These are phyloP conservation scores for Sepioteuthis lessoniana DNA, from an alignment of 2,888 invertebrate genomes.

Conservation along the genomic window DNA sequence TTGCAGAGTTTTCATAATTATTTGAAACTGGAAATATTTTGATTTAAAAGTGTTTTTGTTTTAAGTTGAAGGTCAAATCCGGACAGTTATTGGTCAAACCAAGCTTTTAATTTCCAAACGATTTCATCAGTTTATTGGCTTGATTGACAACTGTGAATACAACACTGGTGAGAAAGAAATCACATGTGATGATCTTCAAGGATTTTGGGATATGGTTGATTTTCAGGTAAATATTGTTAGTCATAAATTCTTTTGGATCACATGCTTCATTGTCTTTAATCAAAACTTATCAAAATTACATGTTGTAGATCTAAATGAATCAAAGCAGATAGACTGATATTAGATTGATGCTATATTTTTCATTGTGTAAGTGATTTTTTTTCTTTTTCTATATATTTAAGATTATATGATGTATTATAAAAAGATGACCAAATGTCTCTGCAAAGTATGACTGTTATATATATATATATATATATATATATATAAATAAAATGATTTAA, in stretches of 20 bases:
- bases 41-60: constrained; percentile 49
- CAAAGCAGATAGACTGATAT: too few species aligned
- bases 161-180: constrained; percentile 74
- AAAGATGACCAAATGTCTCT: too few species aligned
- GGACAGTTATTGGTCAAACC: constrained; percentile 74
- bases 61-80: constrained; percentile 73
- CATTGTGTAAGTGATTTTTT: too few species aligned
- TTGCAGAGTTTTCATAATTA: neutral
- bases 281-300: neutral
- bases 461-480: too few species aligned
- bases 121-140: constrained; percentile 76
- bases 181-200: constrained; percentile 75
- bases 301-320: neutral
- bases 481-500: too few species aligned
- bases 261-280: neutral
- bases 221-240: constrained; percentile 76
- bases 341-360: too few species aligned
- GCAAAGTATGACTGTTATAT: too few species aligned
- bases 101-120: constrained; percentile 75
- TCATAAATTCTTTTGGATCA: neutral
- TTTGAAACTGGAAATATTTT: neutral
- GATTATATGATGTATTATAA: too few species aligned
- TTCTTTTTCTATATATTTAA: too few species aligned
- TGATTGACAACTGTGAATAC: constrained; percentile 76
- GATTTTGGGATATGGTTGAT: constrained; percentile 77